These are phyloP conservation scores for Nasonia giraulti DNA, from an alignment of 1,140 invertebrate species.

Conservation along the genomic window DNA sequence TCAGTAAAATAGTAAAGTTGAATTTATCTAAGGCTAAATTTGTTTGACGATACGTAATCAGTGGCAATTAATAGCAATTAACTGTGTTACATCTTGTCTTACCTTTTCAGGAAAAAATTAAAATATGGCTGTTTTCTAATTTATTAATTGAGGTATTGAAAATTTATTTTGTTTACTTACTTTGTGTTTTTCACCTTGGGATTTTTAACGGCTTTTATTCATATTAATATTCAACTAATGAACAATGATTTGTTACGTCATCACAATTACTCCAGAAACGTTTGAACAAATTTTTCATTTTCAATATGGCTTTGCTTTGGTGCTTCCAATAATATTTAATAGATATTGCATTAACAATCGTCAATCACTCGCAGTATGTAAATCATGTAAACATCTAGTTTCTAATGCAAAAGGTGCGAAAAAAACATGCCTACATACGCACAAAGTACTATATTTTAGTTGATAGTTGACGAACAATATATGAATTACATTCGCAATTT, in stretches of 20 bases:
- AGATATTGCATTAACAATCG: constrained; percentile 32
- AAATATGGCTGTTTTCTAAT: constrained; percentile 59
- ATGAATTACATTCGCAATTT: neutral
- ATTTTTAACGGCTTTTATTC: constrained; percentile 32
- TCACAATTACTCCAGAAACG: neutral
- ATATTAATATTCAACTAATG: constrained; percentile 36
- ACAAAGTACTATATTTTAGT: neutral
- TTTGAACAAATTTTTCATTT: neutral
- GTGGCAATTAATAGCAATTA: constrained; percentile 37
- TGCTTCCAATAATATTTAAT: constrained; percentile 42
- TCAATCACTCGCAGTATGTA: constrained; percentile 27
- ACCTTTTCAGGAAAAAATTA: constrained; percentile 67
- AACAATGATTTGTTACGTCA: constrained; percentile 6
- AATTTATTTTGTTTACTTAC: constrained; percentile 59
- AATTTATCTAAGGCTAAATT: constrained; percentile 30
- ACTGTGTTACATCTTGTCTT: constrained; percentile 59
- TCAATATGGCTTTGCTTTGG: constrained; percentile 21
- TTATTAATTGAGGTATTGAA: constrained; percentile 66
- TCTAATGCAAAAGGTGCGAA: neutral
- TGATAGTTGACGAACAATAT: neutral
- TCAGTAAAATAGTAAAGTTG: constrained; percentile 7
- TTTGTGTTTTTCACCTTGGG: constrained; percentile 57
- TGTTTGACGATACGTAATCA: constrained; percentile 30
- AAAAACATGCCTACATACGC: neutral
- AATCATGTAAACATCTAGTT: constrained; percentile 24